Evolutionary conservation across 2,113 vertebrate genomes (phyloP).

Genomic region (Canis aureus): DNA sequence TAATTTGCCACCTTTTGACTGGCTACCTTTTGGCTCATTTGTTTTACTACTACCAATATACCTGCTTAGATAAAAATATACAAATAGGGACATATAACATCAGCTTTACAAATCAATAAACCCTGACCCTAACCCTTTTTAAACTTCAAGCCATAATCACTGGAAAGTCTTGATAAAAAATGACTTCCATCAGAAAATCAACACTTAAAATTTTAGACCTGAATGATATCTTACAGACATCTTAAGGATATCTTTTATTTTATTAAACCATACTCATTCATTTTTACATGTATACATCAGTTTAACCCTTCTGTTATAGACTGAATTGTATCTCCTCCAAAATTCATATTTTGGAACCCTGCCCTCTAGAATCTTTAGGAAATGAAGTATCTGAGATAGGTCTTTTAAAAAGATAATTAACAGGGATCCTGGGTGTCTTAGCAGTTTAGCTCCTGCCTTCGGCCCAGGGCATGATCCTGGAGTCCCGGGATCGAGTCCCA

Average conservation of each 20-base stretch:
- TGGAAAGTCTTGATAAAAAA: background rate
- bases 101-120: constrained; percentile 15
- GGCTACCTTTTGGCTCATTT: background rate
- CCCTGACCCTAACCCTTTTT: background rate
- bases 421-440: no score
- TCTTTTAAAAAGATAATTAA: background rate
- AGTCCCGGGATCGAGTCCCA: no score
- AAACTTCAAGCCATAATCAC: background rate
- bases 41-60: background rate
- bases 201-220: background rate
- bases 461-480: no score
- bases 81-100: background rate
- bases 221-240: background rate
- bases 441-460: no score
- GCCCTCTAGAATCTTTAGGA: background rate
- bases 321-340: background rate
- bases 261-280: background rate
- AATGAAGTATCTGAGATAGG: background rate
- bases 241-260: no score
- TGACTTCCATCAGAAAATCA: constrained; percentile 38
- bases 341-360: background rate
- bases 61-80: background rate
- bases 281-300: background rate
- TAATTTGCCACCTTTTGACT: background rate
- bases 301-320: background rate